These are phyloP conservation scores for Chelonoidis abingdonii DNA, from an alignment of 2,113 vertebrate genomes.

Conservation along the genomic window DNA sequence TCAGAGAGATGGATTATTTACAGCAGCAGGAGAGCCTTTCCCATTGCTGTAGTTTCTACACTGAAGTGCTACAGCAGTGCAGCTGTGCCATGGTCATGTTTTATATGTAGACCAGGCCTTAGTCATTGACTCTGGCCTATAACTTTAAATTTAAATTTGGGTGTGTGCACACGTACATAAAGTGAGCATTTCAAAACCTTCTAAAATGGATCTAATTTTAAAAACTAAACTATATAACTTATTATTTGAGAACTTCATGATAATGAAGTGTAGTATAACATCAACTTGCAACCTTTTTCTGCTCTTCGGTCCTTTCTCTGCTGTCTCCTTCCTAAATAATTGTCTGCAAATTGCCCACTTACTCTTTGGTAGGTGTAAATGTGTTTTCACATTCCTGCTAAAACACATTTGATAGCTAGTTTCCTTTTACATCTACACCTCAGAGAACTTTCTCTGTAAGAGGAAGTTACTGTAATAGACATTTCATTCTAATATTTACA, in stretches of 20 bases:
- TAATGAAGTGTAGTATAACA: not conserved
- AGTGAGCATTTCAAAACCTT: not conserved
- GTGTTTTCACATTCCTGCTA: not conserved
- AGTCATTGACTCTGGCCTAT: not conserved
- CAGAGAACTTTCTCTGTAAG: not conserved
- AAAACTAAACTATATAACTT: not conserved
- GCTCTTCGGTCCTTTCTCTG: not conserved
- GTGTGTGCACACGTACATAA: not conserved
- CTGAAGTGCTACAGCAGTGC: not conserved
- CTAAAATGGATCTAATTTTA: not conserved
- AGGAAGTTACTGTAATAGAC: not conserved
- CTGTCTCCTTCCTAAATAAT: constrained; percentile 13
- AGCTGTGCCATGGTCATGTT: not conserved
- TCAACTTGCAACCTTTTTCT: not conserved
- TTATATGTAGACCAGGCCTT: not conserved
- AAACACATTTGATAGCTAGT: not conserved
- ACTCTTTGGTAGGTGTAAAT: not conserved
- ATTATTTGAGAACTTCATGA: not conserved
- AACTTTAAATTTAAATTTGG: not conserved
- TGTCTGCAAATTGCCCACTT: constrained; percentile 12
- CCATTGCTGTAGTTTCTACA: not conserved
- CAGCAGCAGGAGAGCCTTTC: not conserved
- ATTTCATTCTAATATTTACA: constrained; percentile 46
- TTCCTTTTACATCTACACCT: constrained; percentile 7
- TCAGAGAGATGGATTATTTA: not conserved